Evolutionary conservation across 2,888 invertebrate species (phyloP), one percentile per base, ranked within the genome.

Genomic region (Torymus texanus): DNA sequence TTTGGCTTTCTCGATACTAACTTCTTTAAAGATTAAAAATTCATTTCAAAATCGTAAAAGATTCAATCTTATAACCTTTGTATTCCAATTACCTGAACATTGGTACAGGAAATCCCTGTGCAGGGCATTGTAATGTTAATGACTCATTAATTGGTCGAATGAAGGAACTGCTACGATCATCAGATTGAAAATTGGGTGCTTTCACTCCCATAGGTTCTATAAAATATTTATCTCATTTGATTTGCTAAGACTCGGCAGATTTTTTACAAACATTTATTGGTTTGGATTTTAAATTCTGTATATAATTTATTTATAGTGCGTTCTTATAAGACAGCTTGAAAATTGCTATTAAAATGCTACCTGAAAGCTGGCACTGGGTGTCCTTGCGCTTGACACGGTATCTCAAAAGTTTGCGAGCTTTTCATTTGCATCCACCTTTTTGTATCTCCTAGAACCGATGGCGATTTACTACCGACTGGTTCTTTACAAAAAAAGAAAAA

Each of bases 81-180:
- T 5, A 5, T 29, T 29, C 41, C 14, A 12, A 58, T 91, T 92
- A 95, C 94, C 94, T 94, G 92, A 94, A 94, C 82, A 93, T 88
- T 84, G 95, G 95, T 83, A 95, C 93, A 72, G 95, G 95, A 90
- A 90, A 93, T 41, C 93, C 94, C 90, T 95, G 94, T 65, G 94
- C 94, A 84, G 94, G 93, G 87, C 94, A 95, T 72, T 94, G 91
- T 29, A 95, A 89, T 16, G 92, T 92, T 85, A 94, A 92, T 80
- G 92, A 92, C 79, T 91, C 90, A 51, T 90, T 90, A 51, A 89
- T 87, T 53, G 88, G 86, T 84, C 91, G 91, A 72, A 91, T 88
- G 86, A 92, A 92, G 56, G 92, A 91, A 84, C 90, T 90, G 84
- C 91, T 91, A 86, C 92, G 92, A 76, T 94, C 93, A 84, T 92